Base-by-base conservation (phyloP, 2,888 invertebrate species). In the Brenthis hecate region DNA sequence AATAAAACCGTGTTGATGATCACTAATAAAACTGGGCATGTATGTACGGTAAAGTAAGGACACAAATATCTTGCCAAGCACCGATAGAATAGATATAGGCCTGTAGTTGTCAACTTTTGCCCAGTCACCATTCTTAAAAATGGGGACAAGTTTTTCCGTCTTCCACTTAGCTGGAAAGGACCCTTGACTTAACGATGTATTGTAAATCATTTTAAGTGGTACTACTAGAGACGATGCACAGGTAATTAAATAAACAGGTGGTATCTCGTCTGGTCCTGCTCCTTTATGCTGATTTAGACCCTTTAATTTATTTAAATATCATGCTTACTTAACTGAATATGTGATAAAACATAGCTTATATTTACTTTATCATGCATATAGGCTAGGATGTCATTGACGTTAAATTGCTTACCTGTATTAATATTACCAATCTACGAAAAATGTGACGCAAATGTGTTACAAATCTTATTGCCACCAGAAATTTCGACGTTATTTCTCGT, bases 81-180 rank as follows among this genome's bases (percentile, higher is more conserved):
- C 2, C 2, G 23, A 23, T 2, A 23, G 23, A 23, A 23, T 23
- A 23, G 23, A n/a, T n/a, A n/a, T n/a, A 23, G 2, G 23, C 23
- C 23, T 23, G 23, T 60, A 63, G 51, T 61, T 61, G 6, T 61
- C 32, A 6, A 51, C 32, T n/a, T 51, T 51, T 51, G 32, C 13
- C 55, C 13, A 19, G 1, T 63, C 43, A 13, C 63, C 63, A 54
- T 5, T 63, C 13, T 63, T 63, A 16, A 54, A 63, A 63, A 55
- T 63, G 36, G 63, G 55, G 19, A 55, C 47, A n/a, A 63, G 19
- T 63, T 63, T 71, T 66, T 43, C 70, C 56, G n/a, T 62, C 69
- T 58, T 65, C 23, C n/a, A 57, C 23, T 61, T 23, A 13, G 32
- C 11, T 28, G 61, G 61, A 51, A 61, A 61, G 4, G 13, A 6